Evolutionary conservation across 2,888 invertebrate genomes (phyloP).

Genomic region (Euphydryas editha): DNA sequence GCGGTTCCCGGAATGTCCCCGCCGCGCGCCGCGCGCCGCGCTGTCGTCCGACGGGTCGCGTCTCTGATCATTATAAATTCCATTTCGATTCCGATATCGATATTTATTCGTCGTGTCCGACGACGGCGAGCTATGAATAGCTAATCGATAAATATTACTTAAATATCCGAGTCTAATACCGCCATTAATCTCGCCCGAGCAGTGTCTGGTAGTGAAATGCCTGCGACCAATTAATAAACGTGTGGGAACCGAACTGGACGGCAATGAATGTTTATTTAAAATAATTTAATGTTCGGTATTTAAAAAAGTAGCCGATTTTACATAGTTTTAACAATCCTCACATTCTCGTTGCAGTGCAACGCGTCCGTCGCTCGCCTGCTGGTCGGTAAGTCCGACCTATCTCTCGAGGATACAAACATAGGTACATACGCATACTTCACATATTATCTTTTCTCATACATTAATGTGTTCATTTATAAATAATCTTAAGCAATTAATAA

Average conservation of each 20-base stretch:
- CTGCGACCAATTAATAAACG: conserved; percentile 41
- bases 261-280: conserved; percentile 22
- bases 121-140: conserved; percentile 40
- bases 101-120: conserved; percentile 37
- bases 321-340: conserved; percentile 24
- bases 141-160: conserved; percentile 42
- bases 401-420: no score
- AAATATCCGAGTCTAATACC: conserved; percentile 41
- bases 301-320: conserved; percentile 25
- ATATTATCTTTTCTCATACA: no score
- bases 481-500: no score
- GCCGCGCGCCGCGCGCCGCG: conserved; percentile 25
- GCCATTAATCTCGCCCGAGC: conserved; percentile 43
- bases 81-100: conserved; percentile 43
- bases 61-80: conserved; percentile 42
- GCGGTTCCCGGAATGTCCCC: conserved; percentile 48
- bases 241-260: conserved; percentile 40
- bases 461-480: no score
- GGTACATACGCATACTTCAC: no score
- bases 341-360: conserved; percentile 13
- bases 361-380: background rate
- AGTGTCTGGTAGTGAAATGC: conserved; percentile 38
- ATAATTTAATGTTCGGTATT: conserved; percentile 31
- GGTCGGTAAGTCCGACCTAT: no score
- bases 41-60: conserved; percentile 8